Evolutionary conservation across 2,888 invertebrate genomes (phyloP).

Genomic region (Mythimna pallens): DNA sequence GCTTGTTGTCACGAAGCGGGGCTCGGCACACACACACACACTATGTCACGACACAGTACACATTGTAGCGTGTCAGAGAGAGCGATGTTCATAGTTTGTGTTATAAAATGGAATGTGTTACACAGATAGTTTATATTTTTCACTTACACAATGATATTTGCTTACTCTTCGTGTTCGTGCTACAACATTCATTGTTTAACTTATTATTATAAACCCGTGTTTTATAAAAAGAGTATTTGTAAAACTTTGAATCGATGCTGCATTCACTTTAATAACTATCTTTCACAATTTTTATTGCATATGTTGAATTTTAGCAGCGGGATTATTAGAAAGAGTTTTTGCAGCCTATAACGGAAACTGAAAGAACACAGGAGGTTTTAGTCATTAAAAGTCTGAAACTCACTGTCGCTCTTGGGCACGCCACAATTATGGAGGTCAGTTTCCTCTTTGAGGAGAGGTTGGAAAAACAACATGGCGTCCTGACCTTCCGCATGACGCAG

Average conservation of each 20-base stretch:
- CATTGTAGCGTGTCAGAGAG: conserved; percentile 48
- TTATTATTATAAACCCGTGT: conserved; percentile 12
- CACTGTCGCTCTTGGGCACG: too few species aligned
- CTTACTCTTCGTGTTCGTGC: conserved; percentile 16
- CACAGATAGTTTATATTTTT: conserved; percentile 55
- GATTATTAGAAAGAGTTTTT: too few species aligned
- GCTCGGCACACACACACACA: conserved; percentile 24
- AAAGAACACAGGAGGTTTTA: too few species aligned
- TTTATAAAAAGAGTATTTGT: conserved; percentile 10
- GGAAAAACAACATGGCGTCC: too few species aligned
- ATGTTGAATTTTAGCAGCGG: neutral
- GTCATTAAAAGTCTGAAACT: too few species aligned
- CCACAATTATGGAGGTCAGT: too few species aligned
- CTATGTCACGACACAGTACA: conserved; percentile 15
- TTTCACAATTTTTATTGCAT: neutral
- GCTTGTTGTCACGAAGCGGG: conserved; percentile 43
- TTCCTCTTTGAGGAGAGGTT: too few species aligned
- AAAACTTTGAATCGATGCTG: neutral
- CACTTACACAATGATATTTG: conserved; percentile 37
- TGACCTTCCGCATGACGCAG: too few species aligned
- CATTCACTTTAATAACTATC: neutral
- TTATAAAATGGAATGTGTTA: conserved; percentile 35
- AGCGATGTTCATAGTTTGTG: conserved; percentile 30
- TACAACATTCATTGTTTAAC: conserved; percentile 28
- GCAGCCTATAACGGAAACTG: too few species aligned